A percentile compares a stretch with the other conserved stretches of the same genome.
Evolutionary conservation across 2,888 invertebrate species (phyloP).

Genomic region (Nasonovia ribisnigri): DNA sequence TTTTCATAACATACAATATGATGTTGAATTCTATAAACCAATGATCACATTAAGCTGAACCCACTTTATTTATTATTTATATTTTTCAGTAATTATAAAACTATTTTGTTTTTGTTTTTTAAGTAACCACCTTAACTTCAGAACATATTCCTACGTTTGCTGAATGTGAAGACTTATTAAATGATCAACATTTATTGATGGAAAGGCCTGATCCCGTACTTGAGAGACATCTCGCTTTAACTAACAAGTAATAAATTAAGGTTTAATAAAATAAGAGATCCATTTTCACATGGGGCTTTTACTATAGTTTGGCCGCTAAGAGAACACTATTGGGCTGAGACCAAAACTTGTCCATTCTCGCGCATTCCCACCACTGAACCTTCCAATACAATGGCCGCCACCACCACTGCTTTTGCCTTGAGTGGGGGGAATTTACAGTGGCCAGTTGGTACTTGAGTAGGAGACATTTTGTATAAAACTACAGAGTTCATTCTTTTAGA

Average conservation of each 20-base stretch:
- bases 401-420: too few species aligned
- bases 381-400: too few species aligned
- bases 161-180: constrained; percentile 90
- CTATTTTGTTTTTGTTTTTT: constrained; percentile 15
- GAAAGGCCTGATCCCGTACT: constrained; percentile 86
- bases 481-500: too few species aligned
- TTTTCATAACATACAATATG: too few species aligned
- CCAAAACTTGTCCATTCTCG: too few species aligned
- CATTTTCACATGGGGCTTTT: not conserved
- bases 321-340: too few species aligned
- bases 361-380: too few species aligned
- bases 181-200: constrained; percentile 84
- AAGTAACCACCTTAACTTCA: constrained; percentile 69
- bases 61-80: not conserved
- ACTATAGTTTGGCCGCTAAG: not conserved
- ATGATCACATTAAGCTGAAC: too few species aligned
- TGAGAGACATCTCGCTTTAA: constrained; percentile 82
- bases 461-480: too few species aligned
- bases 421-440: too few species aligned
- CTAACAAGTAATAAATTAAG: constrained; percentile 74
- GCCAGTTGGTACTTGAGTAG: too few species aligned
- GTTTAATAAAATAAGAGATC: not conserved
- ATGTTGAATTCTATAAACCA: too few species aligned
- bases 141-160: constrained; percentile 83
- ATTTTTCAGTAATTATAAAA: not conserved